Evolutionary conservation across 1,140 invertebrate genomes (phyloP), one percentile per base, ranked within the genome.

Genomic region (Pentalonia nigronervosa): DNA sequence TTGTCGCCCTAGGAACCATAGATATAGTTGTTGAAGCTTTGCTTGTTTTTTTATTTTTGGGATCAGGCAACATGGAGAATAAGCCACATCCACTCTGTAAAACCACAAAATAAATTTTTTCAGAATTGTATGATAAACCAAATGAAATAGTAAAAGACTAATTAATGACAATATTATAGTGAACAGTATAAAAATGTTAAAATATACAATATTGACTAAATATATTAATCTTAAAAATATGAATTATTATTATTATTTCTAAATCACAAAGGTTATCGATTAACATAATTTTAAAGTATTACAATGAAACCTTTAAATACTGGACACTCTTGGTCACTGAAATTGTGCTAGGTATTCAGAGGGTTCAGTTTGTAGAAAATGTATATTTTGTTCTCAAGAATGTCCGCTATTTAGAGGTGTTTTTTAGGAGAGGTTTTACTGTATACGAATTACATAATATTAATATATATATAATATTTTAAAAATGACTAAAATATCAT

Each of bases 41-140:
- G 48, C 36, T 53, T n/a, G 53, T 90, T 92, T 56, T 84, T 93
- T 93, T 76, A 90, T 94, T 94, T 94, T 94, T 94, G 8, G 94
- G 94, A 56, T 56, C 93, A 7, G 94, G 94, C n/a, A 94, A 93
- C 41, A 94, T 83, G 7, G 94, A 93, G 94, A 94, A 94, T 83
- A 94, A 93, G 20, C 94, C 94, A 7, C 94, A 94, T 93, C 94
- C 94, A 53, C 93, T 94, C 94, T 94, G 86, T 91, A 94, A 47
- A 84, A 83, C 17, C 14, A 89, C 4, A 89, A 23, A 56, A 56
- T 7, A 56, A 36, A 89, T 47, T 53, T 23, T n/a, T 7, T 17
- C 30, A 67, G 3, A 67, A 67, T 6, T 67, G 7, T 41, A 41
- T 41, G 41, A 41, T 41, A 41, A 41, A 41, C 4, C 2, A 30